Base-by-base conservation (phyloP, 2,797 vertebrate genomes). In the Pipistrellus pipistrellus region DNA sequence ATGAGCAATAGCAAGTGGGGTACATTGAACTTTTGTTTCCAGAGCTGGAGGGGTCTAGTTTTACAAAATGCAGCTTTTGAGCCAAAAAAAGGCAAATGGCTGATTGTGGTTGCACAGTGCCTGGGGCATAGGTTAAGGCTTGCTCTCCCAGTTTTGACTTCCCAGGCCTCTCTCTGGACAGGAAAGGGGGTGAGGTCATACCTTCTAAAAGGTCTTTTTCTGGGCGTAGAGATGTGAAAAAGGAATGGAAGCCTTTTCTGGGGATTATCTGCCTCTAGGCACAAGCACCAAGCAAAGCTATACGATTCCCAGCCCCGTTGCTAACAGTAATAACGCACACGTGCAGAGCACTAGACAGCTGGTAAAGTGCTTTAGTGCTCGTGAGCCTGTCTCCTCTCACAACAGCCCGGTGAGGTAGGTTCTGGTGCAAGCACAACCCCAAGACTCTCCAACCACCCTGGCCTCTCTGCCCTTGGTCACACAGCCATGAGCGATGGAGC, bases 401-500 rank as follows among this genome's bases (percentile, higher is more conserved):
- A 57, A 46, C 66, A 90, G 59, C 77, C 81, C 82, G 57, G 69
- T 12, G 82, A 80, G 59, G 82, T 38, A 80, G 81, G 35, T 69
- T 48, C 69, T 35, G 82, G 77, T 3, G 2, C 68, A 48, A 71
- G 51, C 6, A 44, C 44, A 20, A 32, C 46, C 38, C 69, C 44
- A 2, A 38, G 57, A 30, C 76, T 55, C 20, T 90, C 83, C 3
- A 14, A 82, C 91, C 85, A 68, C 44, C 38, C 23, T 18, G 38
- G 78, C 81, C 41, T 90, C 73, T 77, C 83, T 38, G 90, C 87
- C 76, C 71, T 23, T 81, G 69, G 90, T 91, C 88, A 93, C 71
- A 91, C 21, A 84, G 92, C 59, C 71, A 80, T 73, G 81, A 89
- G 90, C 1, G 20, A 90, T 13, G 68, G 86, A 96, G 89, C 76